Evolutionary conservation across 2,113 vertebrate species (phyloP), one percentile per base, ranked within the genome.

Genomic region (Colaptes auratus): DNA sequence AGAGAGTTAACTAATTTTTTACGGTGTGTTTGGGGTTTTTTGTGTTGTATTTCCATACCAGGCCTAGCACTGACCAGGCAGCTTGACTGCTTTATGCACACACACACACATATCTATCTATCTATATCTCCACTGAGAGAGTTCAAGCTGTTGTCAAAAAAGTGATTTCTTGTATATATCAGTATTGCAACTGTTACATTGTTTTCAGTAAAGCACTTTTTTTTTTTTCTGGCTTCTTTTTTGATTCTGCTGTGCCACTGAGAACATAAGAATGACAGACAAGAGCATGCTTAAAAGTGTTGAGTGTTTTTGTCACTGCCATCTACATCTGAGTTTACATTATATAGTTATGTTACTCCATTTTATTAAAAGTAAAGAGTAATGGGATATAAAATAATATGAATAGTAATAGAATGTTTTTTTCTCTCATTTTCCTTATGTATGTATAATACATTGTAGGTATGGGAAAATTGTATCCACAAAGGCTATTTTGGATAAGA

Each of bases 381-480:
- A 69, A 67, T 90, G 82, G 56, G 70, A 55, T 33, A 55, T 79
- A 72, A 39, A 75, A 69, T 46, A 46, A 61, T 46, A 23, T 84
- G 12, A 69, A 12, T 85, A 75, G 30, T 95, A 83, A 66, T 63
- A 83, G 65, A 36, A 30, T 92, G 42, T 91, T 36, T 96, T 82
- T 39, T 96, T 82, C 75, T 60, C 79, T 89, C 36, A 10, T 91
- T 89, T 96, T 97, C 78, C 97, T 94, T 97, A 96, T 71, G 61
- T 74, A 31, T 77, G 25, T 93, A 2, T 91, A 33, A 95, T 88
- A 52, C 66, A 67, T 97, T 97, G 95, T 96, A 99, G 99, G 98
- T 99, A 99, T 91, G 99, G 99, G 88, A 99, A 99, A 98, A 99
- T 99, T 71, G 99, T 99, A 70, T 99, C 99, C 93, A 99, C 99